Percentiles rank a stretch among this genome's conserved stretches.
Evolutionary conservation across 2,113 vertebrate species (phyloP).

Genomic region (Picathartes gymnocephalus): DNA sequence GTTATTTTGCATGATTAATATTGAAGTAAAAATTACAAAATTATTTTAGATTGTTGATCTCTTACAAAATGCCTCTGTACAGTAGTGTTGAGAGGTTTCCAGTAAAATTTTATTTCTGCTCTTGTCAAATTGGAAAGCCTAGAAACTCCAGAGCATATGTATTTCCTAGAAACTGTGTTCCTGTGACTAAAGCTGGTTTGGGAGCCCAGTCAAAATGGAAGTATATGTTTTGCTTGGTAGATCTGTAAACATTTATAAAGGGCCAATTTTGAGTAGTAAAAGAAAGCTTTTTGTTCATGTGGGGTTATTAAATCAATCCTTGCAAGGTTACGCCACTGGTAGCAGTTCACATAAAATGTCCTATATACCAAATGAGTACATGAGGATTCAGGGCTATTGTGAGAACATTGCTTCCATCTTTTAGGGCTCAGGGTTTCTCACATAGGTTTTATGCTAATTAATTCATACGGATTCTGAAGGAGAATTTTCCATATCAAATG

Average conservation of each 20-base stretch:
- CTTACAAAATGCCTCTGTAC: not conserved
- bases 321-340: not conserved
- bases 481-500: not conserved
- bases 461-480: not conserved
- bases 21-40: not conserved
- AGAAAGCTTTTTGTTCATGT: not conserved
- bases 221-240: not conserved
- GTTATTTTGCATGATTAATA: not conserved
- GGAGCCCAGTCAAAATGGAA: not conserved
- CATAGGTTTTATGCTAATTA: not conserved
- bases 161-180: not conserved
- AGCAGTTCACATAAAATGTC: not conserved
- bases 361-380: not conserved
- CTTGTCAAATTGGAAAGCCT: not conserved
- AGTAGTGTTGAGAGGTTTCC: not conserved
- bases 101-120: not conserved
- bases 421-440: not conserved
- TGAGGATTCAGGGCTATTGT: not conserved
- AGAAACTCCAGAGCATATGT: not conserved
- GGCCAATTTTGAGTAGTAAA: not conserved
- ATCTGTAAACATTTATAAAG: not conserved
- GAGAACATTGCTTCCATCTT: not conserved
- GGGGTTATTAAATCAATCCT: not conserved
- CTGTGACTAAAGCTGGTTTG: not conserved
- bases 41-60: not conserved